Conservation (phyloP, 2,797 vertebrate genomes). For the Tapera naevia region DNA sequence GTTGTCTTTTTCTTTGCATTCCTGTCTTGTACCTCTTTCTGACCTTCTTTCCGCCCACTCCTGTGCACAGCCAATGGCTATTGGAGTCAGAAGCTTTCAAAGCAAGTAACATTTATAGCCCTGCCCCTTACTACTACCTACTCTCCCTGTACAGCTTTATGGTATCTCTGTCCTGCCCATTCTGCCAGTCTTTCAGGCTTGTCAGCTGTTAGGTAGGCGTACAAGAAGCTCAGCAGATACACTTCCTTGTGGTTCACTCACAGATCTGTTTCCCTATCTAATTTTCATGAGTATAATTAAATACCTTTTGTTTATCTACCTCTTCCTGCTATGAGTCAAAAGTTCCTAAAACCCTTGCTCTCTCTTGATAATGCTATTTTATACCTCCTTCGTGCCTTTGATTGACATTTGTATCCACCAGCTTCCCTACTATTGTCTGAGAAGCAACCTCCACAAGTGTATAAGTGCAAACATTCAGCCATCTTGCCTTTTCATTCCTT, state of each 20-base stretch:
- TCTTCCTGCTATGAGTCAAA: background rate
- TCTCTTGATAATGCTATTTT: background rate
- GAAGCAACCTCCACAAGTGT: background rate
- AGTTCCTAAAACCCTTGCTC: background rate
- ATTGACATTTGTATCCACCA: background rate
- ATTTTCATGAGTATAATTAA: background rate
- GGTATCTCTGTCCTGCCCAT: background rate
- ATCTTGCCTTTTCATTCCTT: background rate
- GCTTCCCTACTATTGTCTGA: conserved; percentile 20
- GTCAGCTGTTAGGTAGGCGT: background rate
- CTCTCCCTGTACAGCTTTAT: background rate
- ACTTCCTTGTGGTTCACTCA: background rate
- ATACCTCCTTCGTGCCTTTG: background rate
- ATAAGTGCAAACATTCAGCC: background rate
- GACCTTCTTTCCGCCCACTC: background rate
- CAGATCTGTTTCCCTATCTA: background rate
- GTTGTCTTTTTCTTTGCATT: background rate
- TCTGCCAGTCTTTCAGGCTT: background rate
- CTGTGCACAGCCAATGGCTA: background rate
- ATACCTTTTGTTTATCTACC: background rate
- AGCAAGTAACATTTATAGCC: background rate
- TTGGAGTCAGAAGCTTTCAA: background rate
- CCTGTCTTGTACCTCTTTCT: background rate
- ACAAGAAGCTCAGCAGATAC: background rate
- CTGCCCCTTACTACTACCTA: background rate